Evolutionary conservation across 2,797 vertebrate genomes (phyloP).

Genomic region (Oreochromis grahami): DNA sequence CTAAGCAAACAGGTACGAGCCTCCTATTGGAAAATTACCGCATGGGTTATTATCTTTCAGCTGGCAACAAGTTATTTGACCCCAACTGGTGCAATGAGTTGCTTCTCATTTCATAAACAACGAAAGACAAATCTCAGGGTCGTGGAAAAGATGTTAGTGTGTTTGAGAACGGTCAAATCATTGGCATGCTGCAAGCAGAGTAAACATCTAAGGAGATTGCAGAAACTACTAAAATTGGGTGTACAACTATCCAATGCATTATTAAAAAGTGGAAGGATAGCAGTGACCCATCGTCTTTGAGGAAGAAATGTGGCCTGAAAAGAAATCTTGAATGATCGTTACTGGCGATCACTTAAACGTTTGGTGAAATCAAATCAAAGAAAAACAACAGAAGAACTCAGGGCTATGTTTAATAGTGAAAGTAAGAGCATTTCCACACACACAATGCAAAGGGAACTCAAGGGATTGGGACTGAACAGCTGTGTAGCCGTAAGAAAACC

Average conservation of each 20-base stretch:
- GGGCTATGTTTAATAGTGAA: background rate
- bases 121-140: background rate
- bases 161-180: too few relatives aligned
- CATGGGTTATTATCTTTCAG: background rate
- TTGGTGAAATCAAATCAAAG: background rate
- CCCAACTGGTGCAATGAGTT: background rate
- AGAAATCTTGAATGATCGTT: background rate
- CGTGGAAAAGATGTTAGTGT: background rate
- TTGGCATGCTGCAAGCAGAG: too few relatives aligned
- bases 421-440: background rate
- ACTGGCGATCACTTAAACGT: background rate
- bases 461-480: background rate
- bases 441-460: background rate
- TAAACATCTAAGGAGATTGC: too few relatives aligned
- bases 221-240: too few relatives aligned
- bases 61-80: background rate
- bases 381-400: background rate
- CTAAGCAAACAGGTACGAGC: background rate
- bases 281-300: fast-evolving
- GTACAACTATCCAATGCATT: too few relatives aligned
- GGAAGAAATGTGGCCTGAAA: background rate
- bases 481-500: background rate
- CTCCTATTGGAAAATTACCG: background rate
- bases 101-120: background rate
- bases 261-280: too few relatives aligned